These are phyloP conservation scores for Gallinago stenura DNA, from an alignment of 2,797 vertebrate species.

Conservation along the genomic window DNA sequence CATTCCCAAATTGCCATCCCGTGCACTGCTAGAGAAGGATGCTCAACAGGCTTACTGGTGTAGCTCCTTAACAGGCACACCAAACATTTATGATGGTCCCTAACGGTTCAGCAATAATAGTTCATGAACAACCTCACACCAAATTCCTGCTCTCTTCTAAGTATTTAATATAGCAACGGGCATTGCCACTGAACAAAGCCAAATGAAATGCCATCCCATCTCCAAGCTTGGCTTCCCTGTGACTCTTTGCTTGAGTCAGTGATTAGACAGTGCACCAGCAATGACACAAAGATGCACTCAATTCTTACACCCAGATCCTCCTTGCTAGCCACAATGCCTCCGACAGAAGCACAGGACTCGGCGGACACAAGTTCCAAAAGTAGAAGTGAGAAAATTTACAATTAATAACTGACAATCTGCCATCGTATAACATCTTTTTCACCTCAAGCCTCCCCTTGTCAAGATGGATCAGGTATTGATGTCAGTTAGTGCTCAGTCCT, in stretches of 20 bases:
- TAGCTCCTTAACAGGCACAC: background rate
- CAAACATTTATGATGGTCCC: background rate
- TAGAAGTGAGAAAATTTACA: background rate
- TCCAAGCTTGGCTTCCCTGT: background rate
- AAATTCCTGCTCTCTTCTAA: background rate
- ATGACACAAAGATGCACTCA: background rate
- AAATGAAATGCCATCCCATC: background rate
- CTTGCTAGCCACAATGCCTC: background rate
- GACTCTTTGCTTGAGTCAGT: background rate
- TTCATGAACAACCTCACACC: background rate
- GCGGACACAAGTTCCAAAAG: background rate
- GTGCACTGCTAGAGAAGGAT: rapidly evolving
- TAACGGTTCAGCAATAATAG: background rate
- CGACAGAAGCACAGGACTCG: background rate
- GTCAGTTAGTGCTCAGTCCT: background rate
- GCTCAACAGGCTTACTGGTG: background rate
- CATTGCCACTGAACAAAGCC: background rate
- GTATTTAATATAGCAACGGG: background rate
- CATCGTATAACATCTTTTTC: background rate
- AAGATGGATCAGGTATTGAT: rapidly evolving
- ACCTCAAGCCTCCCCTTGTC: background rate
- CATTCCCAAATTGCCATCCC: background rate
- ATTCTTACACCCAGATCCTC: background rate
- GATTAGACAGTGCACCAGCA: background rate
- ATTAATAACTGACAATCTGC: background rate